These are phyloP conservation scores for Peromyscus maniculatus DNA, from an alignment of 2,113 vertebrate species.

Conservation along the genomic window DNA sequence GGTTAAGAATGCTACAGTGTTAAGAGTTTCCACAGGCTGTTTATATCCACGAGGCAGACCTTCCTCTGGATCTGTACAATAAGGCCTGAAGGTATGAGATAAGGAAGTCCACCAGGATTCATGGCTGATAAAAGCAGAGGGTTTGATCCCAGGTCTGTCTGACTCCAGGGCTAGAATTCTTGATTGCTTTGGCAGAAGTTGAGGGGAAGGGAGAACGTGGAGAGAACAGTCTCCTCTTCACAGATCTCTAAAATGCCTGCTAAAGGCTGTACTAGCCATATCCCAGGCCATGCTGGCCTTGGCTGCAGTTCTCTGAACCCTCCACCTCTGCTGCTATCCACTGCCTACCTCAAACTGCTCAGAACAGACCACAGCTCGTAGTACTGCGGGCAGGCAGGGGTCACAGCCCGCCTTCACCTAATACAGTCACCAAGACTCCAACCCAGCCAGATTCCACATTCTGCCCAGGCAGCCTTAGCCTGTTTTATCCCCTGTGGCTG, in stretches of 20 bases:
- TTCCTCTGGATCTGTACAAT: not conserved
- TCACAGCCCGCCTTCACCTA: not conserved
- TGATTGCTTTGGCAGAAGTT: not conserved
- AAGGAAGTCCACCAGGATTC: not conserved
- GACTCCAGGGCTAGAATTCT: not conserved
- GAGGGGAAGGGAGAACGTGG: not conserved
- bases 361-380: not conserved
- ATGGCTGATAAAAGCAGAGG: not conserved
- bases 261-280: not conserved
- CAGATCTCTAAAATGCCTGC: not conserved
- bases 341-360: not conserved
- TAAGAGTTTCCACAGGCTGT: constrained; percentile 18
- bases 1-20: not conserved
- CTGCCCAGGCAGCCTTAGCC: not conserved
- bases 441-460: not conserved
- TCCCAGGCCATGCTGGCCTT: not conserved
- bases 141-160: not conserved
- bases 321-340: not conserved
- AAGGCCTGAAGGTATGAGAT: not conserved
- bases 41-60: not conserved
- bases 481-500: constrained; percentile 37
- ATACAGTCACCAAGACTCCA: not conserved
- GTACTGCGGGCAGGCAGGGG: not conserved
- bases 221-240: not conserved
- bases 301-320: not conserved